Evolutionary conservation across 2,888 invertebrate species (phyloP), one percentile per base, ranked within the genome.

Genomic region (Lasioglossum calceatum): DNA sequence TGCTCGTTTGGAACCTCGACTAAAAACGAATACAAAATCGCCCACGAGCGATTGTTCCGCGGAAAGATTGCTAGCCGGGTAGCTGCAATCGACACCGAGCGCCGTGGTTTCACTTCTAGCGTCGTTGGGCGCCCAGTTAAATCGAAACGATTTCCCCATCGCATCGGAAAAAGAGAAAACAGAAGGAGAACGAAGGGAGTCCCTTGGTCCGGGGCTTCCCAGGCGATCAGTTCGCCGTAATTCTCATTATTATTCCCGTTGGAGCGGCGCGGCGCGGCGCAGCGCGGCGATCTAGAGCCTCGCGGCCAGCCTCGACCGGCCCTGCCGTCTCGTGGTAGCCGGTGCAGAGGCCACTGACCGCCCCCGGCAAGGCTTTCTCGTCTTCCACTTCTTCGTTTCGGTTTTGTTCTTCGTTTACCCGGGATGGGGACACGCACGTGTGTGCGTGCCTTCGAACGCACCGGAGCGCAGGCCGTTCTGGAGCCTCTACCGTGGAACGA

Each of bases 281-380:
- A 27, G 27, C 27, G 79, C 73, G 79, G 47, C 74, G 54, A 67
- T 81, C 85, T 77, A 81, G 87, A 83, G 84, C 81, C 79, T 79
- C 84, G 84, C 84, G 84, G 81, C 44, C 12, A 44, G 14, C 61
- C 67, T 36, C 67, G 67, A 23, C 19, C 67, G 80, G 75, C 72
- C 77, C 36, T 67, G 85, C 84, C 88, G 91, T 88, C 89, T 90
- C 89, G 87, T 92, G 91, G 92, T 93, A 93, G 93, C 90, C 91
- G 89, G 91, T 93, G 93, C 93, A 91, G 88, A 80, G 95, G 95
- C 95, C 95, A 95, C 93, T 95, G 95, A 95, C 95, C 95, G 95
- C 94, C 94, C 95, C 94, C 93, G 95, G 94, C 95, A 94, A 95
- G 94, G 94, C 93, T 92, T 92, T 93, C 92, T 90, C 90, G 85